Evolutionary conservation across 2,113 vertebrate genomes (phyloP).

Genomic region (Hirundichthys speculiger): DNA sequence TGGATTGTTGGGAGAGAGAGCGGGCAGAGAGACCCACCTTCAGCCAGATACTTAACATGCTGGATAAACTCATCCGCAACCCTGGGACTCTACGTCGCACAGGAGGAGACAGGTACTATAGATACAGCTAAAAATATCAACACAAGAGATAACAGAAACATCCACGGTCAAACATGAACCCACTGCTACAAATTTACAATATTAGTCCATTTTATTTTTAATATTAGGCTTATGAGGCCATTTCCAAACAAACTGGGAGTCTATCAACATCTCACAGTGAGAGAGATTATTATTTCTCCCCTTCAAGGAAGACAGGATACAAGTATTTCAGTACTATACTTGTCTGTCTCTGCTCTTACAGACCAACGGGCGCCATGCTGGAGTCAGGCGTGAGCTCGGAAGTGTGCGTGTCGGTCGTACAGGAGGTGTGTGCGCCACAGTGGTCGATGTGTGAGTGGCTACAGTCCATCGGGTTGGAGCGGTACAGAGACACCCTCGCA

Average conservation of each 20-base stretch:
- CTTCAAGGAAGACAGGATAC: slow-evolving; percentile 6
- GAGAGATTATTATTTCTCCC: background rate
- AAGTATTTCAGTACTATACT: background rate
- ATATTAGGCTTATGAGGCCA: no score
- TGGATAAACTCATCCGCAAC: slow-evolving; percentile 98
- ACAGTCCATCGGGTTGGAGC: slow-evolving; percentile 95
- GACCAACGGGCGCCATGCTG: slow-evolving; percentile 89
- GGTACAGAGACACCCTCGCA: slow-evolving; percentile 96
- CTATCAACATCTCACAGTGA: background rate
- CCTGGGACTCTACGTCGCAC: slow-evolving; percentile 95
- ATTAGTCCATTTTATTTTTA: no score
- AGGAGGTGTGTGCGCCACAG: slow-evolving; percentile 87
- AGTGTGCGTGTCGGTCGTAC: slow-evolving; percentile 86
- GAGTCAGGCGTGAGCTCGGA: slow-evolving; percentile 91
- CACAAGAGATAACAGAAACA: no score
- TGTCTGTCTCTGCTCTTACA: slow-evolving; percentile 58
- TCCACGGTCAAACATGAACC: no score
- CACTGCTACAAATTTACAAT: no score
- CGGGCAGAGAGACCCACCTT: slow-evolving; percentile 94
- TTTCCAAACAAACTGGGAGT: background rate
- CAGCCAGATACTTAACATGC: slow-evolving; percentile 97
- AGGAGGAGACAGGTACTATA: slow-evolving; percentile 88
- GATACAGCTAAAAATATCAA: background rate
- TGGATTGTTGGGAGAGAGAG: slow-evolving; percentile 97
- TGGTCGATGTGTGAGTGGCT: slow-evolving; percentile 94